Percentiles rank a stretch among this genome's conserved stretches.
These are phyloP conservation scores for Panurus biarmicus DNA, from an alignment of 2,113 vertebrate species.

Conservation along the genomic window DNA sequence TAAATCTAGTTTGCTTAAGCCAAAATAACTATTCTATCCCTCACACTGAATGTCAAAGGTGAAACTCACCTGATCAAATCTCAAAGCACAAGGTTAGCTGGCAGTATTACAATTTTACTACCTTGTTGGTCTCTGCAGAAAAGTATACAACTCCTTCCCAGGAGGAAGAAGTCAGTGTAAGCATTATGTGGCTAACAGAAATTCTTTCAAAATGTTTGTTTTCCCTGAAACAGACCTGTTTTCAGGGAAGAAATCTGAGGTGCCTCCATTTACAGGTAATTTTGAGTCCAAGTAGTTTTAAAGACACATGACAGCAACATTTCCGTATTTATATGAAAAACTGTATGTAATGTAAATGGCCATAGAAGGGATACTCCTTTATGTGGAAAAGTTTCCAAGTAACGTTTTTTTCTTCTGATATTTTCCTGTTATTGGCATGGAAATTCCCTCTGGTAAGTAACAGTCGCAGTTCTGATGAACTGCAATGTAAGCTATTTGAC, in stretches of 20 bases:
- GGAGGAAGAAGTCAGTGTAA: background rate
- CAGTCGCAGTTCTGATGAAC: background rate
- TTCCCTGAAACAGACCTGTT: background rate
- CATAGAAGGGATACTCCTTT: background rate
- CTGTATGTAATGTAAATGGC: background rate
- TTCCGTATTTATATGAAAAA: background rate
- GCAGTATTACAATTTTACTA: background rate
- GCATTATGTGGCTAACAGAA: background rate
- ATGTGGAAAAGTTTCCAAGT: background rate
- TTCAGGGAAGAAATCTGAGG: background rate
- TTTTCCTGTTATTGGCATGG: background rate
- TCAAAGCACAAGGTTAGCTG: background rate
- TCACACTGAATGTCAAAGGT: background rate
- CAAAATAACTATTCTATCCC: background rate
- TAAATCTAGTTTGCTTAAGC: background rate
- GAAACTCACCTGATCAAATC: background rate
- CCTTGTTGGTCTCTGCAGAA: background rate
- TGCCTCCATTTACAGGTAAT: background rate
- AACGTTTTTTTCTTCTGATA: background rate
- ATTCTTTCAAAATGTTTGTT: background rate
- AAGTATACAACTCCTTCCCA: background rate
- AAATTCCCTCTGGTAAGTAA: background rate
- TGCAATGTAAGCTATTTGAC: background rate
- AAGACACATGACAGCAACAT: background rate
- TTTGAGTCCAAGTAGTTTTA: background rate